Evolutionary conservation across 2,113 vertebrate species (phyloP).

Genomic region (Pithys albifrons): DNA sequence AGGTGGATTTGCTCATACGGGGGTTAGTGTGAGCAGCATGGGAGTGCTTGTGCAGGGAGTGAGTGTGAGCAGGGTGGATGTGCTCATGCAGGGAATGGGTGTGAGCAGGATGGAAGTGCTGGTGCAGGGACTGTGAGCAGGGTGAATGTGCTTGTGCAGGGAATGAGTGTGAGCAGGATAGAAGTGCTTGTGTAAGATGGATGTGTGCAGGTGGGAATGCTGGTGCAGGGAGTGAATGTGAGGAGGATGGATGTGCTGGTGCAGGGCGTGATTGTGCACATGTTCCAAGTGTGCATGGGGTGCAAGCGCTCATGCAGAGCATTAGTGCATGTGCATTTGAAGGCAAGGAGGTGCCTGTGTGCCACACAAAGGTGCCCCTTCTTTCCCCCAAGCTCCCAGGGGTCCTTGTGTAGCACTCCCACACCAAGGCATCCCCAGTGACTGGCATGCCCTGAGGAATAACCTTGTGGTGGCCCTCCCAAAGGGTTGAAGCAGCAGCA

Average conservation of each 20-base stretch:
- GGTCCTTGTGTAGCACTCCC: not conserved
- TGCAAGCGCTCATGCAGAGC: not conserved
- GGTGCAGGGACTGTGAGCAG: not conserved
- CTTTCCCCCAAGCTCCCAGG: fast-evolving
- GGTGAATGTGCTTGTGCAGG: fast-evolving
- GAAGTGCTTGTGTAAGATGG: too few species aligned
- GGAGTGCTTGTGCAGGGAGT: fast-evolving
- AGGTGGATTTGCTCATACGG: not conserved
- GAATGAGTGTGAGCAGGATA: not conserved
- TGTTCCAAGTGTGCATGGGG: fast-evolving
- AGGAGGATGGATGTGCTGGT: not conserved
- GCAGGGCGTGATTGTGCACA: fast-evolving
- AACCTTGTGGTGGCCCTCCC: fast-evolving
- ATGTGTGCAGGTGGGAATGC: not conserved
- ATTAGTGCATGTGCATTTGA: fast-evolving
- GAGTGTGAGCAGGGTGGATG: not conserved
- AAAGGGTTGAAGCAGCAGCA: not conserved
- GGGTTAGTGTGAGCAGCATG: not conserved
- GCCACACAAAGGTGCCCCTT: not conserved
- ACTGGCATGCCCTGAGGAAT: fast-evolving
- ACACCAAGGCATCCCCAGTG: not conserved
- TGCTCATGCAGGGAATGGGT: not conserved
- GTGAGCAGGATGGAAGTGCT: not conserved
- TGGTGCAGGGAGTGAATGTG: not conserved
- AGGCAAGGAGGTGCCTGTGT: fast-evolving